These are phyloP conservation scores for Dinomys branickii DNA, from an alignment of 2,113 vertebrate species.

Conservation along the genomic window DNA sequence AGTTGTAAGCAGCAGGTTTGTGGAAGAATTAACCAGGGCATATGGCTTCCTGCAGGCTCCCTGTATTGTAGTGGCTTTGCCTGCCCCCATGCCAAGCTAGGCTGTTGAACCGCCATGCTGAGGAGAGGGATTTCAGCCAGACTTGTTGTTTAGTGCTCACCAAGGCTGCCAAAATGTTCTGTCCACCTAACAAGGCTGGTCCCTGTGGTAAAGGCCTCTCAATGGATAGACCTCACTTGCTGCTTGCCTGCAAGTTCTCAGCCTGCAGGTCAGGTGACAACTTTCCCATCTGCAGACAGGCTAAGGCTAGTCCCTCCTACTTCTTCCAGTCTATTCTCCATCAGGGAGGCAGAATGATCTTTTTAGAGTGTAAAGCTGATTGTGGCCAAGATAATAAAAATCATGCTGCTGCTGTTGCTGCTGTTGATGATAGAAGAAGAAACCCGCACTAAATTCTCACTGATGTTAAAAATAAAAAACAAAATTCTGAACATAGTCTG, in stretches of 20 bases:
- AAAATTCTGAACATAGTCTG: not conserved
- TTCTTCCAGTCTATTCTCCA: slow-evolving; percentile 4
- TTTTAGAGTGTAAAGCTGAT: slow-evolving; percentile 38
- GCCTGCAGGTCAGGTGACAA: not conserved
- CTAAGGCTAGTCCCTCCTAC: not conserved
- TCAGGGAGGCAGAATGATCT: slow-evolving; percentile 1
- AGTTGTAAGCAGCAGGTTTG: slow-evolving; percentile 51
- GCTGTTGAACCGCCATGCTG: not conserved
- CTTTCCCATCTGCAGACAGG: not conserved
- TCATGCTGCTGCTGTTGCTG: not conserved
- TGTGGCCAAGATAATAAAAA: not conserved
- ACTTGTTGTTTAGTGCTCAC: slow-evolving; percentile 48
- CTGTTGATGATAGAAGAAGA: not conserved
- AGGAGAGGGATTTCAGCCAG: slow-evolving; percentile 1
- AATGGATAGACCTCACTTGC: not conserved
- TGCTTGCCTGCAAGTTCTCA: not conserved
- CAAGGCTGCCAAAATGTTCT: not conserved
- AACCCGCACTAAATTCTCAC: not conserved
- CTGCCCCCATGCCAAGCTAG: slow-evolving; percentile 45
- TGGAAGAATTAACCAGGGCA: slow-evolving; percentile 57
- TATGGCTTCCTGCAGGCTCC: slow-evolving; percentile 60
- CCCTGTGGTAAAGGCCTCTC: not conserved
- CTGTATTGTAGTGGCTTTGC: not conserved
- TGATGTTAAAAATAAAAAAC: slow-evolving; percentile 37
- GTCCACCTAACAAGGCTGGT: not conserved